Base-by-base conservation (phyloP, 2,797 vertebrate species). In the Sylvilagus floridanus region DNA sequence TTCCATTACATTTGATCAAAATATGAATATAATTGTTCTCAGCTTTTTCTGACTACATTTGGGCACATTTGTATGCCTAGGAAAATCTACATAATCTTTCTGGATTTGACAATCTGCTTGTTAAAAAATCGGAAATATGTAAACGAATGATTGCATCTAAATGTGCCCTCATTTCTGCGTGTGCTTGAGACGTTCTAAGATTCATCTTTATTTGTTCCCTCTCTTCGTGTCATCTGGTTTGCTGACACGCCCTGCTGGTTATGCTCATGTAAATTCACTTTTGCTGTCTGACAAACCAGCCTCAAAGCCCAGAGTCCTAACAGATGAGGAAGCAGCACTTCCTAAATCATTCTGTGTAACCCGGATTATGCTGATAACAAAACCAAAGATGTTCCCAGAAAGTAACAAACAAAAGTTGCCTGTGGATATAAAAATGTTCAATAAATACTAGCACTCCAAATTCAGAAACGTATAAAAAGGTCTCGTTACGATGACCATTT, bases 81-180 rank as follows among this genome's bases (percentile, higher is more conserved):
- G 57, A 35, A 96, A 95, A 97, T 96, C 86, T 85, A 63, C 78
- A 92, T 96, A 90, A 95, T 84, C 72, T 90, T 95, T 96, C 84
- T 93, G 87, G 92, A 94, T 90, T 87, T 96, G 87, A 91, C 84
- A 96, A 96, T 97, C 90, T 94, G 50, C 81, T 88, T 88, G 30
- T 77, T 72, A 93, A 93, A 94, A 72, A 84, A 81, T 65, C 91
- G 79, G 60, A 85, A 79, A 32, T 89, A 77, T 92, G 92, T 63
- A 95, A 96, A 96, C 89, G 85, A 85, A 11, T 9, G 47, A 92
- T 66, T 71, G 77, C 22, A 50, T 88, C 50, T 79, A 95, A 81
- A 94, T 95, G 32, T 87, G 95, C 65, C 76, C 72, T 92, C 13
- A 0, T 71, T 93, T 96, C 42, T 94, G 88, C 37, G 69, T 50